These are phyloP conservation scores for Etheostoma nigrum DNA, from an alignment of 2,797 vertebrate genomes.

Conservation along the genomic window DNA sequence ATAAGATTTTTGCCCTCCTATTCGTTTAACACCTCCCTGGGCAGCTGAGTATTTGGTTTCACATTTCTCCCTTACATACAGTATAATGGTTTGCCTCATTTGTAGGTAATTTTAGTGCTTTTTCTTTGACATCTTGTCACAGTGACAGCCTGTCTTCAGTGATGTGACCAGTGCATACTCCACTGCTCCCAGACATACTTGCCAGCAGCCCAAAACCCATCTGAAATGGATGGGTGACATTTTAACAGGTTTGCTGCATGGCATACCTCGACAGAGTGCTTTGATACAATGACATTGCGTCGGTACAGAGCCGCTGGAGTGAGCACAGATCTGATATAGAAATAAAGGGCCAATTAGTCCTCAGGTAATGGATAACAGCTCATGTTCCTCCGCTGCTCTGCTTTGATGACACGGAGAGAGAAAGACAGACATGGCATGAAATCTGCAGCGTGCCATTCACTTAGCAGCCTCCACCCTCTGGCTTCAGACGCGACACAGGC, in stretches of 20 bases:
- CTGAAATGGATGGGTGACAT: slow-evolving; percentile 18
- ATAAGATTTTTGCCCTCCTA: background rate
- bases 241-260: slow-evolving; percentile 12
- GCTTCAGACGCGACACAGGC: slow-evolving; percentile 46
- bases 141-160: background rate
- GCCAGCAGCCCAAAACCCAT: background rate
- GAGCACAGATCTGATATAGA: slow-evolving; percentile 55
- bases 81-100: background rate
- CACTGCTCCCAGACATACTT: background rate
- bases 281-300: slow-evolving; percentile 6
- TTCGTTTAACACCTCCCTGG: background rate
- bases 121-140: slow-evolving; percentile 6
- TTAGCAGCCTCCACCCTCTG: slow-evolving; percentile 49
- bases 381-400: slow-evolving; percentile 34
- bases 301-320: slow-evolving; percentile 39
- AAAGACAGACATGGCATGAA: slow-evolving; percentile 48
- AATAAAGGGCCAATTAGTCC: slow-evolving; percentile 71
- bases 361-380: slow-evolving; percentile 53
- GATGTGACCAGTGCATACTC: background rate
- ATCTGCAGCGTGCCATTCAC: slow-evolving; percentile 36
- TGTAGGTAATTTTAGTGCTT: background rate
- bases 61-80: background rate
- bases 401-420: slow-evolving; percentile 55
- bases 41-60: background rate
- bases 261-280: slow-evolving; percentile 19